These are phyloP conservation scores for Agelaius phoeniceus DNA, from an alignment of 2,113 vertebrate species.

Conservation along the genomic window DNA sequence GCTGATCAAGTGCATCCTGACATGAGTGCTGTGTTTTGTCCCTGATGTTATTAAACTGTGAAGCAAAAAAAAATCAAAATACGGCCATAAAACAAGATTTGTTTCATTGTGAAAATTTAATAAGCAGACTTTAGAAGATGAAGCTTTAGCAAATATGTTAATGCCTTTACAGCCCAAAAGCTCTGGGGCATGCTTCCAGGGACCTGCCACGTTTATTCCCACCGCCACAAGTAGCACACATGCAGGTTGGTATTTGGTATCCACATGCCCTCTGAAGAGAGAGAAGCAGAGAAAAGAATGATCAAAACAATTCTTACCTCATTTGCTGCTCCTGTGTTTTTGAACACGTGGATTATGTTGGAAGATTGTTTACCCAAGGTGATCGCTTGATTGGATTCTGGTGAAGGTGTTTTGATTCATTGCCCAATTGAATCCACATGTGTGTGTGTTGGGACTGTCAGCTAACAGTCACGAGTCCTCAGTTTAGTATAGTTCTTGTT, in stretches of 20 bases:
- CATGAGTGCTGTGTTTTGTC: rapidly evolving
- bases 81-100: not conserved
- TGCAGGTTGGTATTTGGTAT: not conserved
- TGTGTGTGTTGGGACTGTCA: too few relatives aligned
- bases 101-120: not conserved
- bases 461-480: too few relatives aligned
- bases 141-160: not conserved
- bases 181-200: rapidly evolving
- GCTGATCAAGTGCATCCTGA: not conserved
- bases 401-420: too few relatives aligned
- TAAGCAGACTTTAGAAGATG: not conserved
- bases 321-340: too few relatives aligned
- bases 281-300: too few relatives aligned
- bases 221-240: rapidly evolving
- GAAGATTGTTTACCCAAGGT: too few relatives aligned
- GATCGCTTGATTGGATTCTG: too few relatives aligned
- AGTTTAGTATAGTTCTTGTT: too few relatives aligned
- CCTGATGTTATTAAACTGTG: not conserved
- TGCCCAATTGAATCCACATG: too few relatives aligned
- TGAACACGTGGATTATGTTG: too few relatives aligned
- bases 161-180: not conserved
- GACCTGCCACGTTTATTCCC: not conserved
- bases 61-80: not conserved
- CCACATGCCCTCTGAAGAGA: too few relatives aligned
- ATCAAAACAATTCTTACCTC: too few relatives aligned